Base-by-base conservation (phyloP, 2,113 vertebrate species). In the Siniperca chuatsi region DNA sequence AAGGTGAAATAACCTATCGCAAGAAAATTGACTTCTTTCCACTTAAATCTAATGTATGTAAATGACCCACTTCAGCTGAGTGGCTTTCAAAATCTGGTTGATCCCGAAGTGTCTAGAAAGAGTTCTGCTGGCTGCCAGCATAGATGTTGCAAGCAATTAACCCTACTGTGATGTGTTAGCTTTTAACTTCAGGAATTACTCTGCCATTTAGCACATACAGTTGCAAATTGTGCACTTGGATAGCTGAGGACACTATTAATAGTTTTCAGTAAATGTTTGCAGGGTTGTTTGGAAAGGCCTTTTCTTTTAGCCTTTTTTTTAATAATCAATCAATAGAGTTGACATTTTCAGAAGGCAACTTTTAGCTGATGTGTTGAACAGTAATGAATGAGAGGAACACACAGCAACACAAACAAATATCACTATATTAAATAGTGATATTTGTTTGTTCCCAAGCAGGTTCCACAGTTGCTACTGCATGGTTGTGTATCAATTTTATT, bases 321-420 rank as follows among this genome's bases (percentile, higher is more conserved):
- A 67, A 33, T 62, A 57, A 81, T 80, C 76, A 65, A 72, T 81
- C 44, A 85, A 77, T 50, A 40, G 50, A 72, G 75, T 29, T 86
- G 83, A 75, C 92, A 87, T 93, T 91, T 87, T 52, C n/a, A 83
- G 75, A 82, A 79, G 69, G 82, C 72, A 84, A 77, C 70, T 90
- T 89, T 62, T 78, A 61, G 75, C 55, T 35, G 52, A 44, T 23
- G 58, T 54, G 40, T 54, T 80, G 12, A 62, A 75, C 11, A 64
- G 44, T 82, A 84, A 82, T 67, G 33, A 75, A n/a, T 70, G 42
- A 75, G 50, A 42, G 23, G 21, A 44, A 52, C 48, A 42, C 42
- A 25, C 2, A 48, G 50, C 20, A 75, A 82, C 68, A 74, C 64
- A 66, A 76, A 79, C 35, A 44, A 67, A 80, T 33, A 66, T 15